A percentile compares a stretch with the other conserved stretches of the same genome.
These are phyloP conservation scores for Aspiorhynchus laticeps DNA, from an alignment of 2,113 vertebrate genomes.

Conservation along the genomic window DNA sequence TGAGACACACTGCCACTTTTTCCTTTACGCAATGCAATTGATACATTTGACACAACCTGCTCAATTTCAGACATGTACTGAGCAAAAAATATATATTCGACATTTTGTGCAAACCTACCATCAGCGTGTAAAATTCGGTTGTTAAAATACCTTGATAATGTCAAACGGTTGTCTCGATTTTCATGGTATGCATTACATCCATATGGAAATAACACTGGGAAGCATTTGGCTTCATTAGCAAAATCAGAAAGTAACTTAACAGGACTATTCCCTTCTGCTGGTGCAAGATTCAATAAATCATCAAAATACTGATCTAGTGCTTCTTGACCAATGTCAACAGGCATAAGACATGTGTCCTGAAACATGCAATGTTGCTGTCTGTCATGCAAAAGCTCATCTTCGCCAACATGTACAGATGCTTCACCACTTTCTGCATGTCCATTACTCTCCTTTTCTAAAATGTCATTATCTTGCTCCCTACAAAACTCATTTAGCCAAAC, in stretches of 20 bases:
- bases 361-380: conserved; percentile 15
- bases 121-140: conserved; percentile 1
- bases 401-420: background rate
- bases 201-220: background rate
- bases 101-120: background rate
- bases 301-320: background rate
- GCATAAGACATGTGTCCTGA: background rate
- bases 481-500: background rate
- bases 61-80: conserved; percentile 5
- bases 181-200: background rate
- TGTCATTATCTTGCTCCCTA: background rate
- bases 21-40: background rate
- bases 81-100: conserved; percentile 13
- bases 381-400: background rate
- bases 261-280: background rate
- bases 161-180: background rate
- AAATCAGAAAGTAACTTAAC: background rate
- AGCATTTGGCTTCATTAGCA: background rate
- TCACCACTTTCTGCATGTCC: background rate
- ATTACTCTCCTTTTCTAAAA: background rate
- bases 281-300: background rate
- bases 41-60: background rate
- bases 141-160: background rate
- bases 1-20: background rate
- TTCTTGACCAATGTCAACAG: conserved; percentile 13